phyloP scores from a whole-genome alignment of 2,797 vertebrate genomes.

The Diceros bicornis region DNA sequence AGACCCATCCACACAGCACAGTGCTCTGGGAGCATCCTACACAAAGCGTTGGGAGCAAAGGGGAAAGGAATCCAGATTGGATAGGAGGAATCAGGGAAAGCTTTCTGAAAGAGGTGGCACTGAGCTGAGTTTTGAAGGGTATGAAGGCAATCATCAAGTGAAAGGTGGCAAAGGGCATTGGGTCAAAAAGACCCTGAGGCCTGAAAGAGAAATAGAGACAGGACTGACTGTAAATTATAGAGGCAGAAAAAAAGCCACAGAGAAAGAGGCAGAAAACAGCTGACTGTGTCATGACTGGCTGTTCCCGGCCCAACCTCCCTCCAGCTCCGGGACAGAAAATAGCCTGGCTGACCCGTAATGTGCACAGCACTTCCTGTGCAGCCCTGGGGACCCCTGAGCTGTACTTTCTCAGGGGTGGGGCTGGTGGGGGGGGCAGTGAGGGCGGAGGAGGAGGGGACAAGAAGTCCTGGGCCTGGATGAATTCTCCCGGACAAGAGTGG shows the following conservation, averaged over 20 bases:
- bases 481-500: not conserved
- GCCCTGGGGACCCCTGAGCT: conserved; percentile 81
- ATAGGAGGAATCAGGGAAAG: not conserved
- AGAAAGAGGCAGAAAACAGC: conserved; percentile 56
- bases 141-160: not conserved
- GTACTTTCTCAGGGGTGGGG: conserved; percentile 85
- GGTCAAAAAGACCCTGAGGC: not conserved
- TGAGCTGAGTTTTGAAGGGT: not conserved
- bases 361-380: conserved; percentile 83
- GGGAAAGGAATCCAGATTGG: not conserved
- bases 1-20: not conserved
- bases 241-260: not conserved
- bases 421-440: not conserved
- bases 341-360: conserved; percentile 78
- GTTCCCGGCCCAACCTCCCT: conserved; percentile 54
- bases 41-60: not conserved
- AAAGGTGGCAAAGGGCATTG: not conserved
- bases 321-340: conserved; percentile 82
- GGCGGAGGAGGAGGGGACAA: conserved; percentile 45
- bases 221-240: not conserved
- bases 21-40: not conserved
- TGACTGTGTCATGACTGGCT: not conserved
- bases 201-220: not conserved
- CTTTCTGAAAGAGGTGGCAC: conserved; percentile 15
- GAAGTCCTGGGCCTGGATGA: not conserved